Base-by-base conservation (phyloP, 2,888 invertebrate species). In the Apamea crenata region DNA sequence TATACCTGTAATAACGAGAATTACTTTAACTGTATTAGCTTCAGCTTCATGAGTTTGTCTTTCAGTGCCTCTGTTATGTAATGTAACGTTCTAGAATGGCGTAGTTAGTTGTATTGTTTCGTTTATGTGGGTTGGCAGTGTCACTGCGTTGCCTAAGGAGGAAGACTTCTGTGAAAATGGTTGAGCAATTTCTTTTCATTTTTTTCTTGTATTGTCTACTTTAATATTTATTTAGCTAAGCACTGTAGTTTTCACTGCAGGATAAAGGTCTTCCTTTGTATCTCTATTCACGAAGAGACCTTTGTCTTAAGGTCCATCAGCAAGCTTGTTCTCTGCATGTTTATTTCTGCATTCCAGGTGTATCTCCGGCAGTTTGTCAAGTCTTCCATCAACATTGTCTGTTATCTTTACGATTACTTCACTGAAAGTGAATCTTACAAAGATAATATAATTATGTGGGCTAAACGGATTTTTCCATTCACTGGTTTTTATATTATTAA, bases 361-460 rank as follows among this genome's bases (percentile, higher is more conserved):
- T 77, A 63, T 77, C 73, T 50, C 12, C 32, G 3, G 40, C 29
- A 56, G 66, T 77, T 68, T 78, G 65, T 84, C 84, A 84, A 78
- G 32, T 47, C 66, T 75, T 74, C 67, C 80, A 87, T 75, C 84
- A 84, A 87, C 87, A 78, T 36, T 84, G 70, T 67, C 47, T 80
- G 74, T 87, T 84, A 84, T 84, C 84, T 84, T 70, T 66, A 69
- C 61, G 73, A 79, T 84, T 87, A 84, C 84, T 87, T 84, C 69
- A 87, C 87, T 50, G 69, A 87, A 84, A 83, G 84, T 72, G 79
- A 84, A 84, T 84, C 75, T 84, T 84, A 63, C 25, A 79, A 75
- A 84, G 84, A 87, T 87, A 87, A 84, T 72, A 56, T 78, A 69
- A 85, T 82, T 63, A 82, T 85, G 85, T 82, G 81, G 65, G 74